Conservation (phyloP, 2,113 vertebrate species). For the Tupaia chinensis region DNA sequence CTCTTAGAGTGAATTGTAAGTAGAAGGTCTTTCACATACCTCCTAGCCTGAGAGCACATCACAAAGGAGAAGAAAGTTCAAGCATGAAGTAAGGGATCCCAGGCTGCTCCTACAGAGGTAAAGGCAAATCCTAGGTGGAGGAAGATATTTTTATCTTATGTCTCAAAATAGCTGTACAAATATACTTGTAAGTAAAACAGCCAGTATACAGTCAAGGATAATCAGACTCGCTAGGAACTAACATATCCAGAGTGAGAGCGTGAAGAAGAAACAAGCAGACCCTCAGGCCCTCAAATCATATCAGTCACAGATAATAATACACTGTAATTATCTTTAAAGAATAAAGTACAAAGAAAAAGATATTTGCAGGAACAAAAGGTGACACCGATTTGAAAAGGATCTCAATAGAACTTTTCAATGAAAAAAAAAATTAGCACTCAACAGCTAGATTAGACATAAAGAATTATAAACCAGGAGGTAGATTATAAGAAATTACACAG, state of each 20-base stretch:
- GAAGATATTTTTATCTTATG: neutral
- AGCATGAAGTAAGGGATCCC: neutral
- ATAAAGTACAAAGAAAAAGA: neutral
- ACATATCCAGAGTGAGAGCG: neutral
- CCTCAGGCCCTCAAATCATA: neutral
- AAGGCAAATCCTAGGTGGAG: neutral
- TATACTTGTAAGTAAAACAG: neutral
- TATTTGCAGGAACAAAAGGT: neutral
- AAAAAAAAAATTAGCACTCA: neutral
- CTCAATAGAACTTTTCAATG: neutral
- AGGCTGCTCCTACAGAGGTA: neutral
- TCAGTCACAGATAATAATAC: neutral
- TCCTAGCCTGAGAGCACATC: neutral
- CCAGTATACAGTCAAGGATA: neutral
- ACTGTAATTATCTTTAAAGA: neutral
- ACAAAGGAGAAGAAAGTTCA: neutral
- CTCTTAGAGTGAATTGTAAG: neutral
- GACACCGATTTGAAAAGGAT: neutral
- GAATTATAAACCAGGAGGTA: neutral
- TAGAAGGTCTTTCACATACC: neutral
- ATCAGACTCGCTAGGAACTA: neutral
- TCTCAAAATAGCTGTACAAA: neutral
- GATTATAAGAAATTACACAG: neutral
- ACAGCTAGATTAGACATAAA: neutral
- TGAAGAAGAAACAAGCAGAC: neutral